Evolutionary conservation across 2,113 vertebrate species (phyloP), one percentile per base, ranked within the genome.

Genomic region (Chelonoidis abingdonii): DNA sequence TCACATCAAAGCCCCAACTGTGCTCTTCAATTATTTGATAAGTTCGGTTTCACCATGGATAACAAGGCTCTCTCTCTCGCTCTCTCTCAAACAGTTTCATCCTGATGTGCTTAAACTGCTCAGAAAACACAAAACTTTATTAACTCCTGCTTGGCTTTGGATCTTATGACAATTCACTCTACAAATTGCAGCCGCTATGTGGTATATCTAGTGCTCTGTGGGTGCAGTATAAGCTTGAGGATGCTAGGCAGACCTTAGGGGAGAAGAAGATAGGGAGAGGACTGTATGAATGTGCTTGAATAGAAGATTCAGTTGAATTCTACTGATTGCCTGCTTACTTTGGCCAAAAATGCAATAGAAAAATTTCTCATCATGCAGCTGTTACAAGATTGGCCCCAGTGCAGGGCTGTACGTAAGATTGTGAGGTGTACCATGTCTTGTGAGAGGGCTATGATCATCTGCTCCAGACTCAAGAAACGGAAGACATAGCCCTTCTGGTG

Each of bases 1-100:
- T 19, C 13, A 65, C 54, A 91, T 95, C 87, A 95, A 92, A 97
- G 31, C 54, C 44, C 7, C 69, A 83, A 62, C 10, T 91, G n/a
- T 83, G 7, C 86, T 93, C 84, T 85, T 84, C 53, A 83, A 5
- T 94, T 94, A 87, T 85, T 87, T 94, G n/a, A 49, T 94, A 76
- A 88, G 25, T 12, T 90, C 84, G 27, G 82, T 95, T 92, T 82
- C 89, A 76, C 50, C 31, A 49, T 35, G 54, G 54, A 83, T 91
- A 95, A 85, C 7, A 79, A 91, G 7, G 10, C 22, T 84, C 9
- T 50, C 4, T 29, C 86, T 80, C 81, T 93, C 47, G 10, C 8
- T 87, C 62, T 25, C 86, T 83, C 81, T 93, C 52, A 50, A 89
- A 5, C 62, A 41, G 38, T 89, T 13, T 82, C 5, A 53, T 78